Conservation (phyloP, 2,113 vertebrate species). For the Mormyrus lacerda region DNA sequence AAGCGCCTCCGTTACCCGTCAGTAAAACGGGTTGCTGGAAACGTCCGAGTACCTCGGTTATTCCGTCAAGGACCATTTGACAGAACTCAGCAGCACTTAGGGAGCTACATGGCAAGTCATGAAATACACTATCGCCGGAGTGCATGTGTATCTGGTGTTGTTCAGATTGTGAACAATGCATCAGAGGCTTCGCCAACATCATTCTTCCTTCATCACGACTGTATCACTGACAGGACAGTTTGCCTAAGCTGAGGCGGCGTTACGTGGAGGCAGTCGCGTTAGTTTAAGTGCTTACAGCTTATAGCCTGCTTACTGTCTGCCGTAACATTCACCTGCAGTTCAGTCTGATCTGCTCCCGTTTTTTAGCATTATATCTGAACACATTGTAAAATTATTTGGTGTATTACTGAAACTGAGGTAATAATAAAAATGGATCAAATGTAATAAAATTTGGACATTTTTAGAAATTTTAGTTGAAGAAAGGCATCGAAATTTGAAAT, state of each 20-base stretch:
- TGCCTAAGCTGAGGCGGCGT: slow-evolving; percentile 21
- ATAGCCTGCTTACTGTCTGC: slow-evolving; percentile 36
- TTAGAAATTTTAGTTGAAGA: neutral
- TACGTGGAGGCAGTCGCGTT: slow-evolving; percentile 26
- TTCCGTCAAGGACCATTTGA: slow-evolving; percentile 38
- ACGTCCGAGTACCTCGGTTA: slow-evolving; percentile 39
- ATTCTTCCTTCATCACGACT: slow-evolving; percentile 30
- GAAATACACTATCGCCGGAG: slow-evolving; percentile 34
- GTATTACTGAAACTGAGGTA: neutral
- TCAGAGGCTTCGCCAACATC: slow-evolving; percentile 42
- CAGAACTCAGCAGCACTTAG: slow-evolving; percentile 42
- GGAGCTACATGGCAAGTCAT: slow-evolving; percentile 37
- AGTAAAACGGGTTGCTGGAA: slow-evolving; percentile 42
- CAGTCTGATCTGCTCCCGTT: neutral
- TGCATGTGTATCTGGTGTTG: slow-evolving; percentile 48
- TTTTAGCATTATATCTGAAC: neutral
- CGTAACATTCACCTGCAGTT: neutral
- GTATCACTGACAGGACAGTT: slow-evolving; percentile 38
- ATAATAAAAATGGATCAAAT: neutral
- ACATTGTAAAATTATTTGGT: neutral
- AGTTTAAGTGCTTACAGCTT: slow-evolving; percentile 36
- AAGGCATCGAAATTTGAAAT: neutral
- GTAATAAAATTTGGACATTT: neutral
- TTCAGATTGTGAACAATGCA: slow-evolving; percentile 51
- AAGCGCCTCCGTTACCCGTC: slow-evolving; percentile 30